Conservation (phyloP, 2,888 invertebrate species). For the Ferdinandea cuprea region DNA sequence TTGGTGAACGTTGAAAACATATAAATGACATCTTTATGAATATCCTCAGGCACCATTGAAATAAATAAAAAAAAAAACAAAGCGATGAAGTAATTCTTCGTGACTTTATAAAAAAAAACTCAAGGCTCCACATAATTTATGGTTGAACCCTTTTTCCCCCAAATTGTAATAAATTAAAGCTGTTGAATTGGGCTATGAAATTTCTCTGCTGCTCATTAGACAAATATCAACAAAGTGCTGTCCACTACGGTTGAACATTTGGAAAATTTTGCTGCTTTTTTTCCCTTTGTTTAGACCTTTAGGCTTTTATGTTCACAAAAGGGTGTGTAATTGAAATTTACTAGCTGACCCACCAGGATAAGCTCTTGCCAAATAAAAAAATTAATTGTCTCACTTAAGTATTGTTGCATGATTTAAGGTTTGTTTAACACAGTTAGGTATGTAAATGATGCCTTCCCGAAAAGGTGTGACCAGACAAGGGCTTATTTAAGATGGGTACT, state of each 20-base stretch:
- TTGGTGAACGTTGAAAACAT: constrained; percentile 59
- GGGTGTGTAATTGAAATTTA: constrained; percentile 53
- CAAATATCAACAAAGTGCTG: neutral
- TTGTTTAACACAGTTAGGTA: too few species aligned
- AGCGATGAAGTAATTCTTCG: constrained; percentile 31
- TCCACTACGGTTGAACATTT: neutral
- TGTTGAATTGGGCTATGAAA: constrained; percentile 42
- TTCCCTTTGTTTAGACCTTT: neutral
- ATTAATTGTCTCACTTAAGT: constrained; percentile 1
- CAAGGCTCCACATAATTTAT: constrained; percentile 41
- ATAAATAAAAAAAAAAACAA: neutral
- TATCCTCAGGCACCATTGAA: constrained; percentile 28
- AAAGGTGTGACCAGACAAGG: too few species aligned
- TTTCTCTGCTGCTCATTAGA: constrained; percentile 38
- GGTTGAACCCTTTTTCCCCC: constrained; percentile 47
- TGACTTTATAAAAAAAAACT: constrained; percentile 40
- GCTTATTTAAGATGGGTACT: too few species aligned
- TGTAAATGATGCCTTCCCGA: too few species aligned
- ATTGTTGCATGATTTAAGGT: neutral
- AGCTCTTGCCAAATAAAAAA: neutral
- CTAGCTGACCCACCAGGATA: neutral
- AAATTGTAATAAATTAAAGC: constrained; percentile 51
- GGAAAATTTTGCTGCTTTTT: neutral
- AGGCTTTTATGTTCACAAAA: constrained; percentile 41
- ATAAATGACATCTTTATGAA: constrained; percentile 62